phyloP scores from a whole-genome alignment of 2,888 invertebrate species.

The Cordilura impudica region DNA sequence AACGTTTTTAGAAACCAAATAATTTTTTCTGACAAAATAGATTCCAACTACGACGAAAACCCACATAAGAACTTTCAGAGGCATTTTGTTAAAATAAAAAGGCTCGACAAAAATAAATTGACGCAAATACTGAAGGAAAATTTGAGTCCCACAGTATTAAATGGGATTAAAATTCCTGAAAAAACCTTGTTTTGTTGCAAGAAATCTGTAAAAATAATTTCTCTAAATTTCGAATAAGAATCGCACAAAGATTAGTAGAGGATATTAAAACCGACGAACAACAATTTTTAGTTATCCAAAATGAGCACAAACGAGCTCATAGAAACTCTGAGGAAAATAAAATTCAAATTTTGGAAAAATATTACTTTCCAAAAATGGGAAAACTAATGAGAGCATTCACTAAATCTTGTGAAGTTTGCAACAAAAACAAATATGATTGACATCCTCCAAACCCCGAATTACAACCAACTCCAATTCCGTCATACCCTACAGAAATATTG shows the following conservation, averaged over 20 bases:
- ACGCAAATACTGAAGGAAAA: constrained; percentile 30
- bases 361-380: constrained; percentile 28
- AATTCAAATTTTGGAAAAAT: constrained; percentile 40
- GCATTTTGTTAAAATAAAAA: not conserved
- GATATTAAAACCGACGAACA: too few relatives aligned
- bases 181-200: not conserved
- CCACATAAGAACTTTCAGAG: not conserved
- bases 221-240: too few relatives aligned
- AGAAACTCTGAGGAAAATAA: constrained; percentile 34
- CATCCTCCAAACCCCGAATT: too few relatives aligned
- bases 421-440: too few relatives aligned
- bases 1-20: constrained; percentile 20
- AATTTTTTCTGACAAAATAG: constrained; percentile 1
- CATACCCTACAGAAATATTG: too few relatives aligned
- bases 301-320: constrained; percentile 35
- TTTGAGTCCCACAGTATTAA: constrained; percentile 3
- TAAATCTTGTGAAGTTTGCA: too few relatives aligned
- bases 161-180: too few relatives aligned
- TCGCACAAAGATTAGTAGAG: too few relatives aligned
- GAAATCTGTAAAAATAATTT: too few relatives aligned
- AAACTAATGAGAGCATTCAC: not conserved
- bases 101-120: not conserved
- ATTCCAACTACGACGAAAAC: too few relatives aligned
- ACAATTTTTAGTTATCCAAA: not conserved
- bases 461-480: too few relatives aligned